Percentiles rank a stretch among this genome's conserved stretches.
Evolutionary conservation across 2,797 vertebrate genomes (phyloP).

Genomic region (Xenopus petersii): DNA sequence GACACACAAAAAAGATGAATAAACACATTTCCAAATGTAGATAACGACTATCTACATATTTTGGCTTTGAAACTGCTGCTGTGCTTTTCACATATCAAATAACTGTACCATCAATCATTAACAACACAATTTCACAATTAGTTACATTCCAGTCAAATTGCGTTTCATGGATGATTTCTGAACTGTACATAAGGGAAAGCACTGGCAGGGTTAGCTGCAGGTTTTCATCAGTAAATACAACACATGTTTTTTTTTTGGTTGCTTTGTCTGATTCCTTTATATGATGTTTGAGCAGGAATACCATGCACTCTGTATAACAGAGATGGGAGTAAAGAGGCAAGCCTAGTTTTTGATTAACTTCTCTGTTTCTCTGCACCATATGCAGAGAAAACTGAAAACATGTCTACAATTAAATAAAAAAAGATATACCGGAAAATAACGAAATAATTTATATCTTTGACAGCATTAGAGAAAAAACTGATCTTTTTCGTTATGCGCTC

Average conservation of each 20-base stretch:
- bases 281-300: background rate
- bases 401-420: background rate
- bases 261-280: background rate
- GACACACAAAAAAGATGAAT: background rate
- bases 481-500: no score
- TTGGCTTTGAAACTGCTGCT: background rate
- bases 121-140: background rate
- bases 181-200: background rate
- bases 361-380: no score
- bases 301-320: background rate
- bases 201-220: background rate
- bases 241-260: background rate
- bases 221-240: background rate
- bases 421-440: background rate
- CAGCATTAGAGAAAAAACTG: no score
- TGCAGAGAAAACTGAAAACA: no score
- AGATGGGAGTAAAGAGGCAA: background rate
- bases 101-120: background rate
- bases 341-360: background rate
- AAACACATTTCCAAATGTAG: background rate
- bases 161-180: conserved; percentile 3
- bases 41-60: background rate
- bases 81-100: background rate
- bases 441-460: no score
- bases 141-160: background rate